Evolutionary conservation across 2,113 vertebrate species (phyloP), one percentile per base, ranked within the genome.

Genomic region (Campylomormyrus numenius): DNA sequence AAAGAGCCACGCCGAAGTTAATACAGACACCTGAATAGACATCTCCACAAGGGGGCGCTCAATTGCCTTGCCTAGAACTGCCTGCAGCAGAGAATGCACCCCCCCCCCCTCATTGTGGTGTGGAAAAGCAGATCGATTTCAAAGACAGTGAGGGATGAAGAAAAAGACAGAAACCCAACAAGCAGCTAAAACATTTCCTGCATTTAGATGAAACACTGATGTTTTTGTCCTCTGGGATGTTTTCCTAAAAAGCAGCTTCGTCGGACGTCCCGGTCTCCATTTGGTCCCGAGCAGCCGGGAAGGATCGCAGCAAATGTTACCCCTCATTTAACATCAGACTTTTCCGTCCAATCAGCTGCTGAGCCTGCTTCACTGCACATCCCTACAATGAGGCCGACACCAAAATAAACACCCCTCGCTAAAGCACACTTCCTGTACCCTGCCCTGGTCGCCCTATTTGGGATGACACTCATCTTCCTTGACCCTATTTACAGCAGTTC

Each of bases 151-250:
- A 83, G 46, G 70, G 66, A 89, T 42, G 31, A 27, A 88, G 50
- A 31, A 88, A 88, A 90, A 88, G 31, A 86, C 52, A 92, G 24
- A 91, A 90, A 45, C 83, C 84, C 90, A 91, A 89, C 31, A 91
- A 62, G 27, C 85, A 49, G 70, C 89, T 80, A 91, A 91, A 91
- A 48, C 39, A 48, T 89, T 90, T 92, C 91, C 85, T 89, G 70
- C 85, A 62, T 91, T 91, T 89, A 92, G 70, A 66, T 93, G 90
- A 93, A 94, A 94, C 91, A 94, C 94, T 93, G 91, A 93, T 90
- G 90, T 91, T 66, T 53, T 89, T 74, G 90, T 85, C 93, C 92
- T 88, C 90, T 46, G 89, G 84, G 92, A 92, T 88, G 89, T 90
- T 56, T 91, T 91, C 85, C 62, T 91, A 92, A 92, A 91, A 89